A percentile compares a stretch with the other conserved stretches of the same genome.
Conservation (phyloP, 2,797 vertebrate species). For the Rhynchonycteris naso region DNA sequence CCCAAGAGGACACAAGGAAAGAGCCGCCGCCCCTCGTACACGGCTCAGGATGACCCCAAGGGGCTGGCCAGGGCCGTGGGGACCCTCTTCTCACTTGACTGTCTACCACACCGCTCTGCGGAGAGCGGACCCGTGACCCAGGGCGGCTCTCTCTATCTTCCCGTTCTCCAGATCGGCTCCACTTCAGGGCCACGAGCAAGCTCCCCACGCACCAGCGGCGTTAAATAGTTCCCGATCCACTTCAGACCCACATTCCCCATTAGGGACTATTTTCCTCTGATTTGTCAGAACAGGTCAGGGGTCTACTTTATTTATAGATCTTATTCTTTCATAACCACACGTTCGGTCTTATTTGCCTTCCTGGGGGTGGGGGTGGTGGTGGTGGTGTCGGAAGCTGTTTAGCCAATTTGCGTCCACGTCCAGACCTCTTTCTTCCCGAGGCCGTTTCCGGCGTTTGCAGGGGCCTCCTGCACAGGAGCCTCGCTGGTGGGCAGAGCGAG, state of each 20-base stretch:
- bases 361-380: neutral
- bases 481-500: neutral
- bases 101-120: neutral
- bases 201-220: neutral
- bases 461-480: neutral
- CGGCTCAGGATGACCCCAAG: neutral
- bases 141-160: neutral
- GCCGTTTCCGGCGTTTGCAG: neutral
- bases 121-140: neutral
- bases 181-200: neutral
- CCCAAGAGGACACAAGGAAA: neutral
- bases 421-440: conserved; percentile 15
- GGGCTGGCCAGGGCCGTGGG: neutral
- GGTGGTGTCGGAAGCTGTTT: neutral
- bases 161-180: neutral
- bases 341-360: neutral
- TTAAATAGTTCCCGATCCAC: conserved; percentile 47
- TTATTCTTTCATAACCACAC: neutral
- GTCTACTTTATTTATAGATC: conserved; percentile 30
- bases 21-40: neutral
- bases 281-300: conserved; percentile 52
- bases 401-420: neutral
- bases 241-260: neutral
- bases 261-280: neutral
- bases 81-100: neutral